Base-by-base conservation (phyloP, 2,888 invertebrate species). In the Lamellibrachia satsuma region DNA sequence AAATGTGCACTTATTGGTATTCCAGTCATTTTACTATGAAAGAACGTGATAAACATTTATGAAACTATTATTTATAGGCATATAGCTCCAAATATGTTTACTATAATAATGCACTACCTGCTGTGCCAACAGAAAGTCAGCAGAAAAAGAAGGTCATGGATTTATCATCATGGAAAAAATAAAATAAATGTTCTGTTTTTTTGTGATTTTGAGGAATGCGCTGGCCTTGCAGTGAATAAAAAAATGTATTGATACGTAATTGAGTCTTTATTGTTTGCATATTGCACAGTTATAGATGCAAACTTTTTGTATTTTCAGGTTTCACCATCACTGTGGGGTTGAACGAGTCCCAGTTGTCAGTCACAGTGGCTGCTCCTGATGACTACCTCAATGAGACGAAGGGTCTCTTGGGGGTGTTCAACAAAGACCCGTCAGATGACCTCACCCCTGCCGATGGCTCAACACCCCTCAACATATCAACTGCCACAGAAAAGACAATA, bases 391-490 rank as follows among this genome's bases (percentile, higher is more conserved):
- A 91, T 55, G 52, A 52, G 3, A 91, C 91, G 15, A 52, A 9
- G 27, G 91, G 91, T 91, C 55, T 91, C 22, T 27, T 55, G 52
- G 91, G 91, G 39, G 91, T 91, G 52, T 91, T 91, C 55, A 91
- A 91, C 27, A 55, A 55, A 52, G 91, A 91, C 55, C 91, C 52
- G 4, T 91, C 55, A 39, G 91, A 91, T 91, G 91, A 91, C 55
- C 52, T 91, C 39, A 91, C 91, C 52, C 52, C 55, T 52, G 52
- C 91, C 8, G 52, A 39, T 91, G 91, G 91, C 52, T 52, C 52
- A 39, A 7, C 52, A 52, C 75, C 75, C 75, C 52, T 91, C 55
- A 9, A 9, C 15, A 55, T 52, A 55, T 55, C 75, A 52, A 39
- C n/a, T 39, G 52, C 91, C 11, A 39, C 52, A 22, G 91, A 91